A percentile compares a stretch with the other conserved stretches of the same genome.
Conservation (phyloP, 2,888 invertebrate genomes). For the Augochlorella aurata region DNA sequence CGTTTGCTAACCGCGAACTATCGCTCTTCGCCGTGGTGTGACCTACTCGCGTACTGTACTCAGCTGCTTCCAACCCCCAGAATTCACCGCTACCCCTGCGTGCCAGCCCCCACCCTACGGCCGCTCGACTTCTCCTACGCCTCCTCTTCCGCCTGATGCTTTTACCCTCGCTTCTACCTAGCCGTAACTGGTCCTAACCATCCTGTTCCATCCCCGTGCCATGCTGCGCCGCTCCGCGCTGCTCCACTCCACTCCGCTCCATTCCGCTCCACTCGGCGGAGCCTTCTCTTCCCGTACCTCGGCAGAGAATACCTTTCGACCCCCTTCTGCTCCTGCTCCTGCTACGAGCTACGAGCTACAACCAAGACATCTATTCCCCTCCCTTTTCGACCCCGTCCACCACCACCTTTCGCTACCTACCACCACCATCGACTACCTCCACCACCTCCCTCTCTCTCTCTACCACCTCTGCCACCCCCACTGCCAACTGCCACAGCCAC, state of each 20-base stretch:
- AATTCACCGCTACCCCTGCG: conserved; percentile 62
- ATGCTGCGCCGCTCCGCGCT: conserved; percentile 1
- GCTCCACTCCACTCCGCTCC: conserved; percentile 2
- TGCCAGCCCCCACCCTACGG: conserved; percentile 36
- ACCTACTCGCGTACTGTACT: conserved; percentile 80
- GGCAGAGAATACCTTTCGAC: conserved; percentile 3
- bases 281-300: background rate
- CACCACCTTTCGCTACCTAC: background rate
- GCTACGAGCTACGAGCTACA: conserved; percentile 20
- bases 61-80: conserved; percentile 79
- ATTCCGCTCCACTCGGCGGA: background rate
- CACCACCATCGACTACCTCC: background rate
- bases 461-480: conserved; percentile 26
- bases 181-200: conserved; percentile 10
- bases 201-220: conserved; percentile 7
- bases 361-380: background rate
- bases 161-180: conserved; percentile 15
- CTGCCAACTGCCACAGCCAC: background rate
- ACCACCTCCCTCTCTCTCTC: background rate
- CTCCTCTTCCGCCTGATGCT: conserved; percentile 17
- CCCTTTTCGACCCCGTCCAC: conserved; percentile 1
- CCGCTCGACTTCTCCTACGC: conserved; percentile 25
- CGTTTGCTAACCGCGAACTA: conserved; percentile 77
- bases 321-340: conserved; percentile 13
- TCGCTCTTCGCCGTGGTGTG: conserved; percentile 77